A percentile compares a stretch with the other conserved stretches of the same genome.
These are phyloP conservation scores for Xiphorhynchus erythropygius DNA, from an alignment of 2,797 vertebrate species.

Conservation along the genomic window DNA sequence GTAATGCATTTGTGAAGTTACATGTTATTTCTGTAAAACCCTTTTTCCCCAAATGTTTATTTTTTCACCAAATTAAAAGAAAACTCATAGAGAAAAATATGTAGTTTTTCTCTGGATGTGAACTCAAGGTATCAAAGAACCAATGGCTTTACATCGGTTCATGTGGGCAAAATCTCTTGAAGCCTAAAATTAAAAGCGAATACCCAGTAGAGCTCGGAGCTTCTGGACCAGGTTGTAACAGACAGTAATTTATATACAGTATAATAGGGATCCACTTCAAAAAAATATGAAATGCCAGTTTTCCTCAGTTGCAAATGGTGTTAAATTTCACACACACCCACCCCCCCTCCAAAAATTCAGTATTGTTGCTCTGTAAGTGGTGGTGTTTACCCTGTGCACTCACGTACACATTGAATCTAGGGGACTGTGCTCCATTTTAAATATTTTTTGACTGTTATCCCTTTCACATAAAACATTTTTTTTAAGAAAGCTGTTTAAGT, in stretches of 20 bases:
- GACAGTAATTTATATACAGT: neutral
- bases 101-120: too few species aligned
- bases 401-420: neutral
- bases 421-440: neutral
- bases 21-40: too few species aligned
- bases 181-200: too few species aligned
- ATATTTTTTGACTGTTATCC: neutral
- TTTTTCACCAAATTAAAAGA: too few species aligned
- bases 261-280: neutral
- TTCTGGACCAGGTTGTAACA: too few species aligned
- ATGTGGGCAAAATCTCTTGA: too few species aligned
- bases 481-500: neutral
- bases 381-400: neutral
- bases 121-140: too few species aligned
- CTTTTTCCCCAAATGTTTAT: too few species aligned
- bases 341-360: neutral
- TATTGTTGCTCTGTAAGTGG: neutral
- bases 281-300: neutral
- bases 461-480: neutral
- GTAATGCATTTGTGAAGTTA: too few species aligned
- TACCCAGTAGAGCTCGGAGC: too few species aligned
- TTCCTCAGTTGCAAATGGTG: neutral
- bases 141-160: too few species aligned
- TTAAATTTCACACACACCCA: neutral
- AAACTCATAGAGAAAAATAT: too few species aligned